These are phyloP conservation scores for Craterocephalus amniculus DNA, from an alignment of 2,797 vertebrate species.

Conservation along the genomic window DNA sequence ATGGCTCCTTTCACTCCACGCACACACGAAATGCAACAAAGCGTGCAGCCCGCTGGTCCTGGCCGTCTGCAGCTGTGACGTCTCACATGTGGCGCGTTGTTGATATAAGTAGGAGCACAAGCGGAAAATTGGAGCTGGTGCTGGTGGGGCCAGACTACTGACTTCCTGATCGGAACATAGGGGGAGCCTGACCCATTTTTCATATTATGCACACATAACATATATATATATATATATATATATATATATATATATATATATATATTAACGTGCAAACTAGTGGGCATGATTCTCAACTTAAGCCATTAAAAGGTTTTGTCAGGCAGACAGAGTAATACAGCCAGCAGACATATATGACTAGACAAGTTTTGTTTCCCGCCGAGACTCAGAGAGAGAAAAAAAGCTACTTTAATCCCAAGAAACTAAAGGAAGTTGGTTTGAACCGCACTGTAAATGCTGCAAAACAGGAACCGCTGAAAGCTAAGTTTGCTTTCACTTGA, in stretches of 20 bases:
- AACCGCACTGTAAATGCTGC: conserved; percentile 22
- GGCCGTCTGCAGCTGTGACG: conserved; percentile 77
- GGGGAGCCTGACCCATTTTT: conserved; percentile 66
- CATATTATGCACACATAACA: conserved; percentile 27
- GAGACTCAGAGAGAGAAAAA: conserved; percentile 16
- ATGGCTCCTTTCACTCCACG: conserved; percentile 71
- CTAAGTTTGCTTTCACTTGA: conserved; percentile 9
- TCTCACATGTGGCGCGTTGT: conserved; percentile 78
- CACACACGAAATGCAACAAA: conserved; percentile 42
- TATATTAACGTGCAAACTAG: too few relatives aligned
- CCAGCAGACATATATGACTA: neutral
- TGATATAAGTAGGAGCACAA: conserved; percentile 82
- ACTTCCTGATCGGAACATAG: conserved; percentile 78
- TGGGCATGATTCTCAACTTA: conserved; percentile 1
- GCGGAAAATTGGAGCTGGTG: conserved; percentile 80
- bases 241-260: conserved; percentile 14
- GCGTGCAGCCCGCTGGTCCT: conserved; percentile 45
- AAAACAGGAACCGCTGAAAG: conserved; percentile 34
- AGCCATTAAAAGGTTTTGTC: neutral
- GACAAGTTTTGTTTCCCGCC: neutral
- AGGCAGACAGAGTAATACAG: neutral
- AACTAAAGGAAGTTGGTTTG: conserved; percentile 23
- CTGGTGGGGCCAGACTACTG: conserved; percentile 75
- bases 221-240: conserved; percentile 6
- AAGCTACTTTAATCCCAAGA: conserved; percentile 3